Evolutionary conservation across 2,888 invertebrate species (phyloP), one percentile per base, ranked within the genome.

Genomic region (Sarcophaga caerulescens): DNA sequence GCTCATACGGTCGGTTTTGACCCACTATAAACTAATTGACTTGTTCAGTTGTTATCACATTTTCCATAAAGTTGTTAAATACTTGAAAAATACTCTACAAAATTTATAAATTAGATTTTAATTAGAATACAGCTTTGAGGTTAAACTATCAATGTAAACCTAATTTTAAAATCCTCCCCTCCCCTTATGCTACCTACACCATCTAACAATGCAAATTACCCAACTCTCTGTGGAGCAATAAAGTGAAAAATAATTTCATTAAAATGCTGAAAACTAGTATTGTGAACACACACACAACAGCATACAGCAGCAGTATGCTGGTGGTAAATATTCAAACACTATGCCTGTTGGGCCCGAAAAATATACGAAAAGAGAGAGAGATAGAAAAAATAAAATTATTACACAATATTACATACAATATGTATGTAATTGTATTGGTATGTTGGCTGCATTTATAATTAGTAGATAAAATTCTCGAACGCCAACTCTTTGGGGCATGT

Each of bases 371-470:
- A 4, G 21, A 4, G 14, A 47, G 2, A 25, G 8, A 57, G 14
- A n/a, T n/a, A 52, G 11, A 52, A 19, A n/a, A 45, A 19, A 68
- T 4, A 21, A 74, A 62, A 69, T 78, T 68, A 77, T 77, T 69
- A 78, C 25, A 78, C 69, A 35, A 35, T 35, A 8, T 35, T 35
- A 35, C 35, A 35, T 35, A 1, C 1, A 35, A 8, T 35, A 35
- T 35, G 35, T 35, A 35, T 35, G 35, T 35, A 35, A 35, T 35
- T 35, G 35, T 35, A 35, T 35, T 35, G 35, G 69, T n/a, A 65
- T 78, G 73, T 77, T 73, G 66, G 62, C 60, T 83, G 82, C 82
- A 79, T 84, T 84, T 75, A 65, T 79, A 79, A 84, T 84, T 79
- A 35, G 35, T 35, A 79, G 79, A 84, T 79, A 84, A 75, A 79